Percentiles rank a stretch among this genome's conserved stretches.
Evolutionary conservation across 2,113 vertebrate species (phyloP).

Genomic region (Hemiscyllium ocellatum): DNA sequence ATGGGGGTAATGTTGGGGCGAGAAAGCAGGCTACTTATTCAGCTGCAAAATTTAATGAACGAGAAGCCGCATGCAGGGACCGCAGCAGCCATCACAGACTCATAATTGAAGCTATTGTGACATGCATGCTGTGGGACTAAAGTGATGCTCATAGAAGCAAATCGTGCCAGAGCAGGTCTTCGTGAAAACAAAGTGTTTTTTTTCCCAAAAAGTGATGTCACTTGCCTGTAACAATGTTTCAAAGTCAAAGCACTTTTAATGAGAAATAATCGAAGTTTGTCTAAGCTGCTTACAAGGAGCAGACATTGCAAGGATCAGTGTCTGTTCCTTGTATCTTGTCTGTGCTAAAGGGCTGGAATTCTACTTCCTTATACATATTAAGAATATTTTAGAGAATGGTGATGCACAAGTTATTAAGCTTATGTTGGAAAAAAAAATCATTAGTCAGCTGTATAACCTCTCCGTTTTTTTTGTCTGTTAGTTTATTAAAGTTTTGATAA

Average conservation of each 20-base stretch:
- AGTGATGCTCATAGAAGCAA: neutral
- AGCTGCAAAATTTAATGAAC: constrained; percentile 23
- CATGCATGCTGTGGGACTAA: constrained; percentile 1
- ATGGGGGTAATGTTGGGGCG: neutral
- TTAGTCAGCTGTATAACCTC: neutral
- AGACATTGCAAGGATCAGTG: neutral
- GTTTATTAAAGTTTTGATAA: neutral
- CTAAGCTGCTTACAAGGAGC: neutral
- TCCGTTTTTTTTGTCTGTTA: neutral
- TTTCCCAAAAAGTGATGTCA: neutral
- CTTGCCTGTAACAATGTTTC: neutral
- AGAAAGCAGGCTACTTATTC: constrained; percentile 1
- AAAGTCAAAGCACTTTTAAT: neutral
- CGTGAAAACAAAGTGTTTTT: neutral
- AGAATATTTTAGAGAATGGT: neutral
- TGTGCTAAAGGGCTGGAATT: neutral
- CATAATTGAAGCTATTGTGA: constrained; percentile 27
- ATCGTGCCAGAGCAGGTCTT: neutral
- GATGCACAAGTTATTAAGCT: neutral
- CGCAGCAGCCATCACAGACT: neutral
- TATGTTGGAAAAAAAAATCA: neutral
- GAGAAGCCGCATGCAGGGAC: neutral
- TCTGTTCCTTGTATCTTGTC: neutral
- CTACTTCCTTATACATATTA: neutral
- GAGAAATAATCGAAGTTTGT: neutral